Evolutionary conservation across 2,113 vertebrate genomes (phyloP), one percentile per base, ranked within the genome.

Genomic region (Hymenochirus boettgeri): DNA sequence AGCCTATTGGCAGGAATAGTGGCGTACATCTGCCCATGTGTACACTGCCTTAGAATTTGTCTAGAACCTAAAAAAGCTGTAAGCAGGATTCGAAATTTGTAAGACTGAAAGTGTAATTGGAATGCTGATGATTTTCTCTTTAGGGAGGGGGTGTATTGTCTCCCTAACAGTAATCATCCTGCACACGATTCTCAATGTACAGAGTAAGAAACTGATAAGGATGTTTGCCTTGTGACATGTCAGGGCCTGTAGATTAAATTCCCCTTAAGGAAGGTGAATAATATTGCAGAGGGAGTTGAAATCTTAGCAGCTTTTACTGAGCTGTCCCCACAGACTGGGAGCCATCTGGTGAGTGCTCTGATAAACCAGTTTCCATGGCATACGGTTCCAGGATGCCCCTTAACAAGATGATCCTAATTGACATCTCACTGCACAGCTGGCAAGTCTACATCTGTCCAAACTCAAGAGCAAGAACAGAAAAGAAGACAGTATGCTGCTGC

Each of bases 371-470:
- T 58, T 67, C 55, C 56, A 58, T 67, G 56, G 55, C 64, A 59
- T 23, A 59, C 22, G 13, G 64, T 59, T 26, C 31, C 64, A 59
- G 31, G 50, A 52, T n/a, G 24, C 24, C 64, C 56, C 31, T 24
- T 59, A 67, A 67, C 64, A 59, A 67, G 64, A 59, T 59, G 64
- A 59, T 66, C 25, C 56, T 59, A 67, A 67, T 52, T 67, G 64
- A 59, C 47, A 25, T 59, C 37, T 59, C 24, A 23, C 37, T 17
- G 55, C 55, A 67, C 64, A 67, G 45, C 64, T 67, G 64, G 63
- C 31, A 66, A 50, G 25, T 18, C 31, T 51, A 56, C 63, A 57
- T 58, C 46, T 67, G 64, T 29, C 64, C 64, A 51, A 26, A 39
- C 64, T 29, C 23, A 25, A 29, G 22, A 59, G 56, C 22, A 22